Base-by-base conservation (phyloP, 64 coral and sea anemone species). In the Pocillopora damicornis region DNA sequence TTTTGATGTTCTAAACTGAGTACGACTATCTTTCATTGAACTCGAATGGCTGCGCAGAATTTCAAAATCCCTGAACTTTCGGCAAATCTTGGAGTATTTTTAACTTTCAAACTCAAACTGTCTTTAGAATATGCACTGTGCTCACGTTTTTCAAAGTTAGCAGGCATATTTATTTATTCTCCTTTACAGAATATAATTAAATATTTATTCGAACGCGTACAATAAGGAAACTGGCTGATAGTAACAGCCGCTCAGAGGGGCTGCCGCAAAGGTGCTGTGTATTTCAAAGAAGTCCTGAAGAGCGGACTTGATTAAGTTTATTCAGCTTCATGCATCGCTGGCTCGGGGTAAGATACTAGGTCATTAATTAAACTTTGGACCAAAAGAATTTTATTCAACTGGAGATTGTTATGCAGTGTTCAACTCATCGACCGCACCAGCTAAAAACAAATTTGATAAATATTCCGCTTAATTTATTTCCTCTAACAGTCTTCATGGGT, bases 131-230 rank as follows among this genome's bases (percentile, higher is more conserved):
- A 72, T 58, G 71, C 14, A 58, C 18, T 1, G 72, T 72, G 23
- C 64, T 85, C 17, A 13, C 63, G 51, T 23, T 20, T 51, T n/a
- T 71, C 62, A 69, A 83, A 67, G 10, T 37, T 72, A 85, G 64
- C 65, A 38, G 65, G 81, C 63, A 73, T 73, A 85, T 85, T 85
- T 73, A 85, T 85, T 72, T 59, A 65, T 83, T 68, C 20, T 85
- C 62, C 64, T 72, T 85, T 22, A 58, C 81, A 83, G 81, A 85
- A 85, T 20, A 15, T 71, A 26, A 85, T 85, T 73, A 85, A 85
- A 85, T 73, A 85, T 85, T 85, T 85, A 85, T 85, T 85, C 63
- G 38, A 38, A 9, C 38, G 80, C 61, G 63, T 63, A 45, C 61
- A 73, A 85, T 85, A 85, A 85, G 81, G 13, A 72, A 72, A 11